Base-by-base conservation (phyloP, 2,888 invertebrate species). In the Agrotis segetum region DNA sequence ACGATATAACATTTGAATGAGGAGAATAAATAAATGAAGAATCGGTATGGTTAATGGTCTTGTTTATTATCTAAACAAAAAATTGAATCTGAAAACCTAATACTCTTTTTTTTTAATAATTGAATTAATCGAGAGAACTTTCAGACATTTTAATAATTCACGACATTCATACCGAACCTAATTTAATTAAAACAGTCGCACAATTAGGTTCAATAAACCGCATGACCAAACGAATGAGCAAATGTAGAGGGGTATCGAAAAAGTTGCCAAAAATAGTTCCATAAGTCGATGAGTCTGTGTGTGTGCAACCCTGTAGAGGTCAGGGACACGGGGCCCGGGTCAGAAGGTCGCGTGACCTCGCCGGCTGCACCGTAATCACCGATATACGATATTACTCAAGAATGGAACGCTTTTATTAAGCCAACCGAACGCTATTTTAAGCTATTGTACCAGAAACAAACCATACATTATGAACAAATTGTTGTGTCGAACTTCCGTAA, bases 321-420 rank as follows among this genome's bases (percentile, higher is more conserved):
- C 84, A 77, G 67, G 87, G 88, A 82, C 85, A 81, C 82, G 85
- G 85, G 69, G 75, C 80, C 76, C 77, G 67, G 82, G 77, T 81
- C 71, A 79, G 56, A 67, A 81, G 79, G 74, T 82, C 83, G 76
- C 83, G 78, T 85, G 83, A 76, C 82, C 82, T 76, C 81, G 67
- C 74, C 83, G 85, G 78, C 80, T 80, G 77, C 86, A 78, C 73
- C 79, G 78, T 86, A 85, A 86, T 87, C 85, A 82, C 84, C 82
- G 85, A 82, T 84, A 88, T 79, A 80, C 85, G 85, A 88, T 85
- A 85, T 77, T 74, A 78, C 71, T 70, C 78, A 68, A 77, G 67
- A 77, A 74, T 68, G 55, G 71, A 73, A 73, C 65, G 74, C 11
- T 73, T 81, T 83, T 80, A 84, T 81, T 69, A 71, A 71, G 68